phyloP scores from a whole-genome alignment of 2,888 invertebrate species.

The Agrilus cyanescens region DNA sequence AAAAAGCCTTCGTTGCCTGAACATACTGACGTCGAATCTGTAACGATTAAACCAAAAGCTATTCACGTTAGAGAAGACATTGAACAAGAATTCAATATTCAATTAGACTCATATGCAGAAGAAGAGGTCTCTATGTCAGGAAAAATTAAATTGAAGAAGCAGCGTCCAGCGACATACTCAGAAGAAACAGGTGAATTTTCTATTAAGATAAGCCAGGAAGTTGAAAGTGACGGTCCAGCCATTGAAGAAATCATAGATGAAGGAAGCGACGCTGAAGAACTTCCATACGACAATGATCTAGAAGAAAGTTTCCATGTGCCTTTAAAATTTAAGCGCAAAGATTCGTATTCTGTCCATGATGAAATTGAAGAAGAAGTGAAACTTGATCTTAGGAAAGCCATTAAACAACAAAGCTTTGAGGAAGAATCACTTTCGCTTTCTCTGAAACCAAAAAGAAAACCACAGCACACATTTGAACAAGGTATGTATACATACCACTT shows the following conservation, averaged over 20 bases:
- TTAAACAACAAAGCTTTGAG: conserved; percentile 41
- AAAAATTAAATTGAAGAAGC: conserved; percentile 67
- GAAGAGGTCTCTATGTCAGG: conserved; percentile 80
- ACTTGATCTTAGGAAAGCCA: conserved; percentile 39
- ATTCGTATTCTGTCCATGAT: conserved; percentile 46
- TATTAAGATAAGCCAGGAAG: conserved; percentile 54
- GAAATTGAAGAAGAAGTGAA: conserved; percentile 50
- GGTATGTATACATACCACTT: conserved; percentile 31
- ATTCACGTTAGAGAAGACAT: conserved; percentile 76
- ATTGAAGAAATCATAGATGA: conserved; percentile 55
- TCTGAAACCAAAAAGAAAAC: conserved; percentile 57
- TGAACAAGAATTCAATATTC: conserved; percentile 82
- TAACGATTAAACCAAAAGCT: conserved; percentile 64
- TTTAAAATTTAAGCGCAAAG: conserved; percentile 36
- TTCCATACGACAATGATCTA: conserved; percentile 39
- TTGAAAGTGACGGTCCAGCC: conserved; percentile 48
- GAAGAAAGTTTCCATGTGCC: conserved; percentile 42
- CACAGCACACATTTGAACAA: conserved; percentile 53
- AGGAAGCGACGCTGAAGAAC: conserved; percentile 43
- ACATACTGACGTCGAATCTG: conserved; percentile 62
- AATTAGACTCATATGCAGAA: conserved; percentile 73
- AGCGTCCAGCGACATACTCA: conserved; percentile 57
- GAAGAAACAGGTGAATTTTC: conserved; percentile 71
- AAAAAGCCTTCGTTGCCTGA: conserved; percentile 58
- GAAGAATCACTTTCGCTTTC: conserved; percentile 61